Conservation (phyloP, 2,797 vertebrate genomes). For the Meda fulgida region DNA sequence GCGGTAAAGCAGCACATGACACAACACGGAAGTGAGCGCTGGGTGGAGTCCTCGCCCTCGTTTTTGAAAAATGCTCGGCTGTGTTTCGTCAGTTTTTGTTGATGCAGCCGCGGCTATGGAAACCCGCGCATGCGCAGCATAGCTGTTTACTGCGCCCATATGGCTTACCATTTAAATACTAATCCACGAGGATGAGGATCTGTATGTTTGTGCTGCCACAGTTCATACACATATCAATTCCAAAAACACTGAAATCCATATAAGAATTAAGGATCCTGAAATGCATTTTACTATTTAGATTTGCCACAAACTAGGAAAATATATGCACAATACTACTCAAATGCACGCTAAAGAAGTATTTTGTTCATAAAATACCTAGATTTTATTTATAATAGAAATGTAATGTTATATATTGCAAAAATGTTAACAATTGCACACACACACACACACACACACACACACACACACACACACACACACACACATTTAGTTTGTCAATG, state of each 20-base stretch:
- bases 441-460: too few relatives aligned
- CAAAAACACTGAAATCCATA: neutral
- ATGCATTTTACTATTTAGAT: neutral
- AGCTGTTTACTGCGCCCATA: neutral
- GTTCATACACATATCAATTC: neutral
- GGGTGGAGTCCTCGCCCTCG: conserved; percentile 26
- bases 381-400: neutral
- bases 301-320: neutral
- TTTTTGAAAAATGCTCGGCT: conserved; percentile 45
- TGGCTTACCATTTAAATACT: conserved; percentile 29
- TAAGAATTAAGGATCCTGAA: neutral
- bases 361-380: too few relatives aligned
- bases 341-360: neutral
- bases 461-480: too few relatives aligned
- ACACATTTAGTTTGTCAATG: too few relatives aligned
- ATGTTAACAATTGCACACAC: neutral
- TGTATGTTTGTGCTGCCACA: neutral
- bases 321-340: neutral
- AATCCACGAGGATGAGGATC: neutral
- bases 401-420: neutral
- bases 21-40: conserved; percentile 13
- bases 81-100: conserved; percentile 44
- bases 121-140: conserved; percentile 16
- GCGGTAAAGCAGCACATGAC: conserved; percentile 20
- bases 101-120: conserved; percentile 15